phyloP scores from a whole-genome alignment of 2,113 vertebrate genomes.

The Macquaria ambigua region DNA sequence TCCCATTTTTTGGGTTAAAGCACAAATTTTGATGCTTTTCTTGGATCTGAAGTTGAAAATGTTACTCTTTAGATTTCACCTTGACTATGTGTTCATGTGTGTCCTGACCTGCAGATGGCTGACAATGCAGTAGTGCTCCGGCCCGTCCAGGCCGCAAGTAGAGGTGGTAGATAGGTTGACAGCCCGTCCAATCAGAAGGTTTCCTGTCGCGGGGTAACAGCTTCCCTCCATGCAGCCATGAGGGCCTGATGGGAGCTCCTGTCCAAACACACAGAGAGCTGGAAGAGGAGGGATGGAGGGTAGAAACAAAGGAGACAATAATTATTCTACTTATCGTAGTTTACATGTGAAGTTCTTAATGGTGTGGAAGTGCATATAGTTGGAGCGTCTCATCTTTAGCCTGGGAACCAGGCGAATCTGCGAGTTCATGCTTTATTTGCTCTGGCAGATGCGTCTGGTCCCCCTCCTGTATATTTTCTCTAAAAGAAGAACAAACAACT shows the following conservation, averaged over 20 bases:
- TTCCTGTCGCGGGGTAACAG: slow-evolving; percentile 89
- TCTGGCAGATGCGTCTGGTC: too few relatives aligned
- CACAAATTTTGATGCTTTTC: too few relatives aligned
- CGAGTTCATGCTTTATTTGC: too few relatives aligned
- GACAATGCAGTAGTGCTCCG: slow-evolving; percentile 88
- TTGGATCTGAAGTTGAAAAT: not conserved
- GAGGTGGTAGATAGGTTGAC: slow-evolving; percentile 84
- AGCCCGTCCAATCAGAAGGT: slow-evolving; percentile 86
- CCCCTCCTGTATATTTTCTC: too few relatives aligned
- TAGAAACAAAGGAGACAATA: not conserved
- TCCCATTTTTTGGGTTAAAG: not conserved
- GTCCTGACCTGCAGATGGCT: slow-evolving; percentile 88
- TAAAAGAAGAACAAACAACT: too few relatives aligned
- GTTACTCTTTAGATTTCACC: not conserved
- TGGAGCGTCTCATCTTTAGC: not conserved
- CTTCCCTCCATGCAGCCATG: slow-evolving; percentile 86
- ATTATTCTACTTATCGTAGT: not conserved
- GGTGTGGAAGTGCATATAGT: not conserved
- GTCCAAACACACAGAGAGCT: slow-evolving; percentile 60
- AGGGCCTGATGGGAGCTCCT: slow-evolving; percentile 83
- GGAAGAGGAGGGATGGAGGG: not conserved
- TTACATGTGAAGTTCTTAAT: not conserved
- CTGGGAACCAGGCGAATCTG: too few relatives aligned
- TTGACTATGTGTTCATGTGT: slow-evolving; percentile 3
- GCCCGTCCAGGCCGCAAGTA: slow-evolving; percentile 83